Evolutionary conservation across 2,113 vertebrate genomes (phyloP).

Genomic region (Oxyruncus cristatus): DNA sequence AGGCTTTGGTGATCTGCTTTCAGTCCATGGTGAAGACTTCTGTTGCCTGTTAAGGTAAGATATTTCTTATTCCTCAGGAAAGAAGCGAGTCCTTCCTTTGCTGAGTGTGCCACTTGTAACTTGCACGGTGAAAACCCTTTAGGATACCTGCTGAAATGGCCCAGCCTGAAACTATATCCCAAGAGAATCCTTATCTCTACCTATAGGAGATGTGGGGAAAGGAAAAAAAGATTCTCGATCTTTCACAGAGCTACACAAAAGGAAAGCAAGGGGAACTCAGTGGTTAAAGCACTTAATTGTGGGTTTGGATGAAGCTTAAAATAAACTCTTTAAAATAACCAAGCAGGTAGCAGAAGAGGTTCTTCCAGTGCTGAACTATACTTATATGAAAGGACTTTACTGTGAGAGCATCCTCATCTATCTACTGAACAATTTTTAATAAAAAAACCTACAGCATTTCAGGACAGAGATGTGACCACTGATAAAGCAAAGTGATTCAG

Average conservation of each 20-base stretch:
- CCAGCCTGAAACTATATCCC: neutral
- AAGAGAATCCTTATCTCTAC: neutral
- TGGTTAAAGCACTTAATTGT: neutral
- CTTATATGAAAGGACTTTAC: neutral
- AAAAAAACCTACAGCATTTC: neutral
- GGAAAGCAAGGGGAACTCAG: neutral
- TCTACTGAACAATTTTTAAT: neutral
- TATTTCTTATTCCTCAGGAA: neutral
- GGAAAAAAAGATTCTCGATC: neutral
- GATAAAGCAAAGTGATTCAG: neutral
- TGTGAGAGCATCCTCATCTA: neutral
- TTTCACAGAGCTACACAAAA: neutral
- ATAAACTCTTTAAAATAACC: neutral
- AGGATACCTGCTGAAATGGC: neutral
- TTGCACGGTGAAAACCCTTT: rapidly evolving
- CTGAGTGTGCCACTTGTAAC: neutral
- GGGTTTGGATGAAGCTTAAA: neutral
- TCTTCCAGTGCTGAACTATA: neutral
- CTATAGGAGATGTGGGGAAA: neutral
- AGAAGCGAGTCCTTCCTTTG: neutral
- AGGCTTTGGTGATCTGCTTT: neutral
- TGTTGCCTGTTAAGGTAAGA: neutral
- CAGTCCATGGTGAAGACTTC: neutral
- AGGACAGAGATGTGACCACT: neutral
- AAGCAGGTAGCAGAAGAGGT: neutral